These are phyloP conservation scores for Ophion slaviceki DNA, from an alignment of 2,888 invertebrate species.

Conservation along the genomic window DNA sequence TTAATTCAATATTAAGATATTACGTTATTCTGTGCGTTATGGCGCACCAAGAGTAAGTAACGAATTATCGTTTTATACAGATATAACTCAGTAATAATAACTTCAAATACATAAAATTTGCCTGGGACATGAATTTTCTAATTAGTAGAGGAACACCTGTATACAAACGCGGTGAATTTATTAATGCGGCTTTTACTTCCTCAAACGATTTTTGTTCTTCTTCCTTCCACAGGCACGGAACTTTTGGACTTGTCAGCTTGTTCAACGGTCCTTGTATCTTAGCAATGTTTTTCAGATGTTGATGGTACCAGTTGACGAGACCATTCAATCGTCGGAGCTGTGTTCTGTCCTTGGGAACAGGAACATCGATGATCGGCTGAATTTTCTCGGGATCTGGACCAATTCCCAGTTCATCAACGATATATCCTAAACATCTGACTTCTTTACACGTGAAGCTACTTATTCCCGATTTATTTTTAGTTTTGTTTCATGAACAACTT, in stretches of 20 bases:
- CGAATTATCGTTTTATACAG: no score
- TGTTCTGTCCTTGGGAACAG: conserved; percentile 26
- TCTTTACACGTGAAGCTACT: conserved; percentile 49
- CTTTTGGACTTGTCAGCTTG: conserved; percentile 44
- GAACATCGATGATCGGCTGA: conserved; percentile 34
- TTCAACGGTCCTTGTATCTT: conserved; percentile 51
- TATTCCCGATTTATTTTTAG: conserved; percentile 44
- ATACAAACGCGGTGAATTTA: conserved; percentile 34
- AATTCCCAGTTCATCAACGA: conserved; percentile 40
- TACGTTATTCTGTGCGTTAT: no score
- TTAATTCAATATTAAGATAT: no score
- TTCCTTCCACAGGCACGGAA: conserved; percentile 58
- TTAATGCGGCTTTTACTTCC: conserved; percentile 28
- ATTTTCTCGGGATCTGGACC: conserved; percentile 57
- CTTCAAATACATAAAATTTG: no score
- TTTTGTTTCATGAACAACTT: conserved; percentile 47
- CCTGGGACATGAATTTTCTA: no score
- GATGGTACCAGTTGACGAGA: conserved; percentile 60
- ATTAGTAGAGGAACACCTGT: background rate
- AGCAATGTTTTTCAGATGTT: conserved; percentile 49
- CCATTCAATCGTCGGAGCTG: conserved; percentile 31
- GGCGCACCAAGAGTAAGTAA: no score
- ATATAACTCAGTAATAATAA: no score
- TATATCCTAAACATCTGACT: conserved; percentile 54
- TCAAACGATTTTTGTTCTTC: conserved; percentile 51